These are phyloP conservation scores for Clavelina lepadiformis DNA, from an alignment of 23 tunicate genomes.

Conservation along the genomic window DNA sequence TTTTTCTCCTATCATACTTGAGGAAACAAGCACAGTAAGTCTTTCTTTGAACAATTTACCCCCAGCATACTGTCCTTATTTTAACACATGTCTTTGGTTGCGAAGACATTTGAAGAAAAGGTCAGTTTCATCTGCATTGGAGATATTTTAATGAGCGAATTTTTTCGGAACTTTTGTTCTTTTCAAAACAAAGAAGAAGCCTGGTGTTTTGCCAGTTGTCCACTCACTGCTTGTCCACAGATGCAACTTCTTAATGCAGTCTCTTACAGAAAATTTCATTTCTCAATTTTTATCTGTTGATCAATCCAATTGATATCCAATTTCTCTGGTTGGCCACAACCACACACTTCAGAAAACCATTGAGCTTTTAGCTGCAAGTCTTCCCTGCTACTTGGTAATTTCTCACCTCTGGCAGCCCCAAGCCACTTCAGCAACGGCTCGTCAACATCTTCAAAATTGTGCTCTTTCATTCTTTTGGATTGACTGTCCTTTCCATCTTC, in stretches of 20 bases:
- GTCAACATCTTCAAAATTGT: not conserved
- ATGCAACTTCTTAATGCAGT: not conserved
- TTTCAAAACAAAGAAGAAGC: no score
- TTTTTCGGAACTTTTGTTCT: not conserved
- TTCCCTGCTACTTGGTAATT: not conserved
- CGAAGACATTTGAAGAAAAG: conserved; percentile 1
- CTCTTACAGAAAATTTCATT: not conserved
- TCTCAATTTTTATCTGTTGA: conserved; percentile 1
- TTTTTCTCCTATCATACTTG: conserved; percentile 11
- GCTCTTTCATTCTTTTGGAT: not conserved
- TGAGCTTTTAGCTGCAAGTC: not conserved
- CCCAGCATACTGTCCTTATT: not conserved
- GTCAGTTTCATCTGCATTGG: not conserved
- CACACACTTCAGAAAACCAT: not conserved
- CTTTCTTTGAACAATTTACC: conserved; percentile 10
- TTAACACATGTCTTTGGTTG: not conserved
- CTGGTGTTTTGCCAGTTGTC: conserved; percentile 1
- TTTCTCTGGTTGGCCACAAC: not conserved
- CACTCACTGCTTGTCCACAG: not conserved
- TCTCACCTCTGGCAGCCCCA: not conserved
- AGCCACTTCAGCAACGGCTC: not conserved
- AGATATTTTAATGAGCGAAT: not conserved
- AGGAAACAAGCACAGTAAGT: not conserved
- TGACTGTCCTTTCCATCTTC: conserved; percentile 1
- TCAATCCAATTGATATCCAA: not conserved